Percentiles rank a stretch among this genome's conserved stretches.
phyloP scores from a whole-genome alignment of 2,888 invertebrate genomes.

The Ormia ochracea region DNA sequence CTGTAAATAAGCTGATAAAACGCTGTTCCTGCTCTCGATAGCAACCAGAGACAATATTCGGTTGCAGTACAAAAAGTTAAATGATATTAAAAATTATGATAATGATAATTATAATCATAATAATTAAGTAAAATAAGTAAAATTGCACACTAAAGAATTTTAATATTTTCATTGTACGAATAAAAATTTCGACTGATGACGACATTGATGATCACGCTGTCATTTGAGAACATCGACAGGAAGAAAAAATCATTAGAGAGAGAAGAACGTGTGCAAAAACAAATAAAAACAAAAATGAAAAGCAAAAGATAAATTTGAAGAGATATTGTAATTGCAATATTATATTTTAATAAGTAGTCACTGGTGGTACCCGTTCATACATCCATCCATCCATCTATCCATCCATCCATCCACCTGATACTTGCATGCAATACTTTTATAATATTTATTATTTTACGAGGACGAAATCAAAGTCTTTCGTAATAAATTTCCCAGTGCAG shows the following conservation, averaged over 20 bases:
- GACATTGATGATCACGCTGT: constrained; percentile 37
- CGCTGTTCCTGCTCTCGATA: not conserved
- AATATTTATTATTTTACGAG: constrained; percentile 11
- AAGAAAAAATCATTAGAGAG: constrained; percentile 62
- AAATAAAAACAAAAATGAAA: no score
- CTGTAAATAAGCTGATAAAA: constrained; percentile 3
- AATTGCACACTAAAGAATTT: not conserved
- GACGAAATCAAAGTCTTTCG: no score
- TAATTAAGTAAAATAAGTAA: not conserved
- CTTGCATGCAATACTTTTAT: not conserved
- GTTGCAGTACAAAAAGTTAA: not conserved
- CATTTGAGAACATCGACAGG: constrained; percentile 55
- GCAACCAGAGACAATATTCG: constrained; percentile 16
- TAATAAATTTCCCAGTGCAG: not conserved
- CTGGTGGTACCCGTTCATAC: not conserved
- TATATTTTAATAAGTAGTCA: constrained; percentile 30
- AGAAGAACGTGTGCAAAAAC: constrained; percentile 47
- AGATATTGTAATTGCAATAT: constrained; percentile 46
- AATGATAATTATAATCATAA: not conserved
- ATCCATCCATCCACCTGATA: constrained; percentile 34
- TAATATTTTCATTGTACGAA: no score
- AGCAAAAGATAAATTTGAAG: constrained; percentile 33
- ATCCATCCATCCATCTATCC: not conserved
- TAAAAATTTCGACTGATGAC: no score
- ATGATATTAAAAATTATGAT: not conserved